These are phyloP conservation scores for Synanthedon tipuliformis DNA, from an alignment of 2,888 invertebrate genomes.

Conservation along the genomic window DNA sequence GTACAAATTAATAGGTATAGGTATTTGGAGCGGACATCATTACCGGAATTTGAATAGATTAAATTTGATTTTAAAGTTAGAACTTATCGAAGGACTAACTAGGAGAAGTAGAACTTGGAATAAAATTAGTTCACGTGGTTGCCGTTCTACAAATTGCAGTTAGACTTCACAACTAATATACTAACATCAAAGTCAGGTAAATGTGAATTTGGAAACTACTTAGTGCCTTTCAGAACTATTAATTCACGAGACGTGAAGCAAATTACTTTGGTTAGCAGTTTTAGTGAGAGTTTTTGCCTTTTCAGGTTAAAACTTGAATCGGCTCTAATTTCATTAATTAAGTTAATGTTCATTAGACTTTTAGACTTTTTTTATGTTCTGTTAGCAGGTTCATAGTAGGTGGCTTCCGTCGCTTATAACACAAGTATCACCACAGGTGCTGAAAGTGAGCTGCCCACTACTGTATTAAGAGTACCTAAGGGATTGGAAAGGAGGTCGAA, in stretches of 20 bases:
- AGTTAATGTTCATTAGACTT: no score
- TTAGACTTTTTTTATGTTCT: no score
- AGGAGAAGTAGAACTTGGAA: conserved; percentile 11
- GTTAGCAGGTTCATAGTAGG: no score
- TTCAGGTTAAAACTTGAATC: conserved; percentile 2
- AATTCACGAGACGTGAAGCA: conserved; percentile 1
- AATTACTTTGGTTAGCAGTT: conserved; percentile 6
- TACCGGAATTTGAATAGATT: no score
- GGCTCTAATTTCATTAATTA: conserved; percentile 1
- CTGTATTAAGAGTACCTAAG: no score
- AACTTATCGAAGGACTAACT: conserved; percentile 8
- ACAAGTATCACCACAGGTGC: no score
- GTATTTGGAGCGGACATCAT: no score
- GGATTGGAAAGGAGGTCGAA: no score
- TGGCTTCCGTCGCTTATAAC: no score
- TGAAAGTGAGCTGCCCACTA: no score
- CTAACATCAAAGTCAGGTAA: conserved; percentile 5
- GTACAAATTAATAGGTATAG: no score
- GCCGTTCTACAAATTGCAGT: conserved; percentile 4
- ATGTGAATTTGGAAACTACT: not conserved
- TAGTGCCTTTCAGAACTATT: not conserved
- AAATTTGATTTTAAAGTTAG: not conserved
- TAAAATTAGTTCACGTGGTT: conserved; percentile 12
- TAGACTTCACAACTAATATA: conserved; percentile 3
- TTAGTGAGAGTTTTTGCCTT: conserved; percentile 5